Conservation (phyloP, 2,113 vertebrate genomes). For the Taurulus bubalis region DNA sequence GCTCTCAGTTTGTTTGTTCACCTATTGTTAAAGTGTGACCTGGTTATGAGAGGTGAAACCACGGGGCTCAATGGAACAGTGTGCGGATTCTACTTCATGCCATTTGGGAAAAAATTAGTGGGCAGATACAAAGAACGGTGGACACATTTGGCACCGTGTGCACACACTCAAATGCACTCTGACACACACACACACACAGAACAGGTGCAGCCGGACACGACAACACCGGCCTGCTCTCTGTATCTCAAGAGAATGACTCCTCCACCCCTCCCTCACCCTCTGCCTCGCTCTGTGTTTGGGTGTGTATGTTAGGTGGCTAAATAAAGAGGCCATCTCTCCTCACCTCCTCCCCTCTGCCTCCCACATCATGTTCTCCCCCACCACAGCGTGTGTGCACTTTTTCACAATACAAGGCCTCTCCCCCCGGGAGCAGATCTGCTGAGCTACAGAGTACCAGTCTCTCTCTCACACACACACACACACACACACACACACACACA, state of each 20-base stretch:
- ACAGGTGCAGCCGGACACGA: conserved; percentile 79
- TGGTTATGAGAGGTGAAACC: not conserved
- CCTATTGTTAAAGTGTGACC: not conserved
- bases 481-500: conserved; percentile 39
- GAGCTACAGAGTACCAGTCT: conserved; percentile 49
- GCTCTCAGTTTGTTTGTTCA: not conserved
- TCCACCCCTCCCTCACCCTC: conserved; percentile 23
- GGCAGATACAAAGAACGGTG: conserved; percentile 20
- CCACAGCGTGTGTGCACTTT: conserved; percentile 1
- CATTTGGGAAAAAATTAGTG: not conserved
- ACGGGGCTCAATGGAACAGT: not conserved
- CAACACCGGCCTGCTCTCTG: conserved; percentile 56
- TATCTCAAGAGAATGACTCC: conserved; percentile 61
- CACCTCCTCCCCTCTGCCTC: conserved; percentile 50
- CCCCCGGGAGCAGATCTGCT: conserved; percentile 48
- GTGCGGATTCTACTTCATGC: not conserved
- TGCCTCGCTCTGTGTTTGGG: conserved; percentile 16
- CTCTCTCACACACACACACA: conserved; percentile 31
- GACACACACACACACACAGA: conserved; percentile 39
- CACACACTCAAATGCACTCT: conserved; percentile 51
- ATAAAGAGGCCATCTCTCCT: conserved; percentile 65
- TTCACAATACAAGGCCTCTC: conserved; percentile 56
- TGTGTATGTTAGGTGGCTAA: conserved; percentile 52
- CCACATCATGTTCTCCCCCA: conserved; percentile 40
- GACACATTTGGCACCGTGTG: conserved; percentile 42